Evolutionary conservation across 2,113 vertebrate species (phyloP).

Genomic region (Oryctolagus cuniculus): mOryCun1.1 NC_091436.1:38917501-38918000

Average conservation of each 20-base stretch:
- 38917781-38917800: background rate
- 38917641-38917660: background rate
- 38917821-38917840: background rate
- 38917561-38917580: background rate
- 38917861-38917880: background rate
- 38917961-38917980: background rate
- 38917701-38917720: background rate
- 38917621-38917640: conserved; percentile 10
- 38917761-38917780: background rate
- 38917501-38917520: conserved; percentile 23
- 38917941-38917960: conserved; percentile 1
- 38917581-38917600: background rate
- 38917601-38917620: background rate
- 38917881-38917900: background rate
- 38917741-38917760: background rate
- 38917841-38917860: background rate
- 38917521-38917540: background rate
- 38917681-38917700: background rate
- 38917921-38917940: background rate
- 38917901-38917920: background rate
- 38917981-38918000: background rate
- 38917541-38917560: background rate
- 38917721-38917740: background rate
- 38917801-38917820: background rate
- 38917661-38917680: conserved; percentile 6